Evolutionary conservation across 2,888 invertebrate genomes (phyloP), one percentile per base, ranked within the genome.

Genomic region (Quadroppia sp.): DNA sequence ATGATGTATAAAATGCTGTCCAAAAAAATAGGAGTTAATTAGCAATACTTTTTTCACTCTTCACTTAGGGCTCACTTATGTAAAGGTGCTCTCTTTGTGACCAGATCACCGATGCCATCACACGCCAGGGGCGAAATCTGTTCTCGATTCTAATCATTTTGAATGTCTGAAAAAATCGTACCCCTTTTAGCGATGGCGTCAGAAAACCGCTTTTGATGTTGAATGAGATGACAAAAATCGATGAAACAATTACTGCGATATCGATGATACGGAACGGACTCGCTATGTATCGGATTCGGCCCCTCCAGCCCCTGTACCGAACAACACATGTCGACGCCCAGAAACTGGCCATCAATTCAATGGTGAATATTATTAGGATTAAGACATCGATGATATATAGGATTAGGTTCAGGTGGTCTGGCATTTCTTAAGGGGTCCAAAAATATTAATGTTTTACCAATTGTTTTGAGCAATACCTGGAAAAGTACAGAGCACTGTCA

Each of bases 61-160:
- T 17, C 1, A 6, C 20, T 25, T 17, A 32, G 1, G 17, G 9
- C 32, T 30, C 36, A 64, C 61, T 64, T 7, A 53, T 56, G 23
- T 59, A 61, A 2, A 74, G 32, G 13, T 74, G 50, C 28, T 74
- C 28, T 28, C 70, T 48, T 17, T 74, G 56, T 0, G 30, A 9
- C 50, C 70, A 56, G 28, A 74, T 25, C 2, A 74, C 71, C 15
- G 74, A 53, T 17, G 50, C 40, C 30, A 74, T 36, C 3, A 53
- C 25, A 28, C 74, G 70, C 74, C 74, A 74, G 28, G 50, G 56
- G 23, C 71, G n/a, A 40, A 74, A 74, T n/a, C 32, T 53, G 20
- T 45, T 30, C 40, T 71, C 74, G 1, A 74, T 20, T n/a, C 71
- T 20, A 25, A 71, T n/a, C 42, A 74, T 20, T 71, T 74, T 45